Evolutionary conservation across 1,140 invertebrate genomes (phyloP), one percentile per base, ranked within the genome.

Genomic region (Leucophenga varia): DNA sequence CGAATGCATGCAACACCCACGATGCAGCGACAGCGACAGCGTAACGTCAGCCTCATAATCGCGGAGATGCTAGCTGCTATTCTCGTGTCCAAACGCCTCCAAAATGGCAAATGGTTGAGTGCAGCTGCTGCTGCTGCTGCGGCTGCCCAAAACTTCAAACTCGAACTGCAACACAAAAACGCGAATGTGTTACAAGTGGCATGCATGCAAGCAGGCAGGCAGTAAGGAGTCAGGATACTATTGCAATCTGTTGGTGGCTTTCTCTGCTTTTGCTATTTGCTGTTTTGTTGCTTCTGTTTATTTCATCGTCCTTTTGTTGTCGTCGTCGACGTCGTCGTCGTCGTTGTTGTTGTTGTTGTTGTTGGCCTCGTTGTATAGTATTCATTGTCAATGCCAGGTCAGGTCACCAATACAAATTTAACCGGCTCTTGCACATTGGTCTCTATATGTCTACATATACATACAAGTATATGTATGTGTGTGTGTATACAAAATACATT

Each of bases 141-240:
- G 56, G 55, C 28, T 43, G 47, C 48, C 50, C 46, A 12, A 16
- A 10, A 17, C 34, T 14, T 28, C 18, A 17, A 17, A 17, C 17
- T n/a, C 30, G 22, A 7, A 25, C 40, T 46, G 17, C 43, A 25
- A 50, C 18, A 10, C 21, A 40, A 17, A 43, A 12, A 21, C 25
- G 47, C 43, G 49, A 67, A 67, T 65, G 61, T 65, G 61, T 67
- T 67, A 65, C 61, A 65, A 65, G 59, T 67, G 61, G 61, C 35
- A 43, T 31, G 19, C 44, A 48, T 34, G 32, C 32, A 3, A 34
- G n/a, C n/a, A n/a, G n/a, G n/a, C n/a, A n/a, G n/a, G n/a, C n/a
- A n/a, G n/a, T n/a, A n/a, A n/a, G n/a, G n/a, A n/a, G n/a, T n/a
- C n/a, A n/a, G n/a, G n/a, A n/a, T n/a, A n/a, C n/a, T n/a, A n/a